phyloP scores from a whole-genome alignment of 2,797 vertebrate genomes.

The Anableps anableps region DNA sequence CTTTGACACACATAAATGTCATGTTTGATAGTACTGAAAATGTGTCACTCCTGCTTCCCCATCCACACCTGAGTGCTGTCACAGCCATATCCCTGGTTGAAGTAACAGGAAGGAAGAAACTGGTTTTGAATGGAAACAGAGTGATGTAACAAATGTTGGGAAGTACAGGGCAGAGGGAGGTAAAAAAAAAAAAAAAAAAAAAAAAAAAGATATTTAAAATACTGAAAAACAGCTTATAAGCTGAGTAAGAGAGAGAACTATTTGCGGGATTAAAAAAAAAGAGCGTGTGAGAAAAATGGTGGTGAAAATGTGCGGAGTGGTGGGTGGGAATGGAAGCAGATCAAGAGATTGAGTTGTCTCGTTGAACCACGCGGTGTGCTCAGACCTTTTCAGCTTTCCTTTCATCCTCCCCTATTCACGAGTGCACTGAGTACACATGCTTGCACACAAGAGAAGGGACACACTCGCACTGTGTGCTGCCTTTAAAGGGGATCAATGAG shows the following conservation, averaged over 20 bases:
- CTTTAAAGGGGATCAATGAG: slow-evolving; percentile 67
- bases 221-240: background rate
- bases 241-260: background rate
- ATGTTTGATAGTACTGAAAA: slow-evolving; percentile 17
- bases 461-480: slow-evolving; percentile 49
- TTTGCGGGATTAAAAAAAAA: slow-evolving; percentile 6
- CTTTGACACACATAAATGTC: background rate
- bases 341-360: slow-evolving; percentile 71
- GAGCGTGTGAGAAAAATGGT: slow-evolving; percentile 39
- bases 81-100: background rate
- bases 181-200: background rate
- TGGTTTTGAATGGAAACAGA: slow-evolving; percentile 4
- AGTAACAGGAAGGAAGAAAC: slow-evolving; percentile 1
- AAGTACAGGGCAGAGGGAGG: slow-evolving; percentile 10
- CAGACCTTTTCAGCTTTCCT: slow-evolving; percentile 73
- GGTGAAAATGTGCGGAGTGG: slow-evolving; percentile 37
- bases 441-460: slow-evolving; percentile 58
- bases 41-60: slow-evolving; percentile 2
- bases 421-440: slow-evolving; percentile 50
- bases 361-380: slow-evolving; percentile 62
- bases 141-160: background rate
- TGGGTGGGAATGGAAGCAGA: slow-evolving; percentile 52
- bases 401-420: slow-evolving; percentile 74
- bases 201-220: background rate
- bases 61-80: slow-evolving; percentile 15